Percentiles rank a stretch among this genome's conserved stretches.
These are phyloP conservation scores for Lethrus apterus DNA, from an alignment of 1,140 invertebrate species.

Conservation along the genomic window DNA sequence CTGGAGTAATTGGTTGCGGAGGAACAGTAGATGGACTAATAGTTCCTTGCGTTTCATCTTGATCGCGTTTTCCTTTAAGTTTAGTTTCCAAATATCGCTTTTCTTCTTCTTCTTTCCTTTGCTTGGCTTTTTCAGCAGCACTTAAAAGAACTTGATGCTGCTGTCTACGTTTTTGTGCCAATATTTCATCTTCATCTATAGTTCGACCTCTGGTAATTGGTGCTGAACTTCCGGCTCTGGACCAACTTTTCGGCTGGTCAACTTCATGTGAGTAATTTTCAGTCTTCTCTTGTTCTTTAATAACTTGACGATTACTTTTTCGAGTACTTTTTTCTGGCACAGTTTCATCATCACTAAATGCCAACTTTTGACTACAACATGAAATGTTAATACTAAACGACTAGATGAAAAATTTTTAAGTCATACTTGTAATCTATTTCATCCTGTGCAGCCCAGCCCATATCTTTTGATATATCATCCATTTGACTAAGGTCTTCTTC, in stretches of 20 bases:
- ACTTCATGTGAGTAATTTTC: constrained; percentile 38
- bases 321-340: constrained; percentile 32
- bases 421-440: constrained; percentile 88
- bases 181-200: constrained; percentile 65
- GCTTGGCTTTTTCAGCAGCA: constrained; percentile 66
- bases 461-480: constrained; percentile 82
- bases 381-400: constrained; percentile 1
- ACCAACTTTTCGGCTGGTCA: constrained; percentile 28
- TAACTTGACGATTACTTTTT: constrained; percentile 16
- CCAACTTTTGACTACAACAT: constrained; percentile 71
- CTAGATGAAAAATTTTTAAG: constrained; percentile 1
- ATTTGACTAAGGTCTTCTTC: constrained; percentile 87
- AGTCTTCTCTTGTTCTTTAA: constrained; percentile 35
- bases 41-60: constrained; percentile 37
- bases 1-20: constrained; percentile 42
- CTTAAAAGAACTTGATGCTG: constrained; percentile 61
- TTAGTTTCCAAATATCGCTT: constrained; percentile 57
- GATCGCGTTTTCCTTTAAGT: constrained; percentile 40
- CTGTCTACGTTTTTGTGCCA: constrained; percentile 60
- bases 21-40: constrained; percentile 34
- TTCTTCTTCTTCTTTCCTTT: constrained; percentile 74
- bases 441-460: constrained; percentile 85
- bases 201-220: constrained; percentile 25
- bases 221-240: constrained; percentile 28
- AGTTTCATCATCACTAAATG: constrained; percentile 87